These are phyloP conservation scores for Pteronura brasiliensis DNA, from an alignment of 2,113 vertebrate genomes.

Conservation along the genomic window DNA sequence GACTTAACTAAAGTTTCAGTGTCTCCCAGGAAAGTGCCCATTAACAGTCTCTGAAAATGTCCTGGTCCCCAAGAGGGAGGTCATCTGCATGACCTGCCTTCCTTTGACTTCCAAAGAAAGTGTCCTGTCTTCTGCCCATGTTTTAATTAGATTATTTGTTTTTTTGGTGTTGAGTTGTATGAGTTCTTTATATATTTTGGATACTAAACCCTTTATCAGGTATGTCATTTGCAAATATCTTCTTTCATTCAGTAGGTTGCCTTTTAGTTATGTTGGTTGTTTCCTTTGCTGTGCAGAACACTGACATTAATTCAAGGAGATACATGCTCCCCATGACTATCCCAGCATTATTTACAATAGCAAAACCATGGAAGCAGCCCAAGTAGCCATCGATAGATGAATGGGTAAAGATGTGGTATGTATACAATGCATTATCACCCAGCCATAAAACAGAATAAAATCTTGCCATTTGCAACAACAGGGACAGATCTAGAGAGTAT, in stretches of 20 bases:
- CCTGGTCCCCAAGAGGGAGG: background rate
- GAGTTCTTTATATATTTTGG: no score
- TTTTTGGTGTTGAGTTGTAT: background rate
- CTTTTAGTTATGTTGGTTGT: background rate
- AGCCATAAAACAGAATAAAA: background rate
- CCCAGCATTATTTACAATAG: background rate
- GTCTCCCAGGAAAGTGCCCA: background rate
- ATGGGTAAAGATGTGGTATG: background rate
- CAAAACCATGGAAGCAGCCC: background rate
- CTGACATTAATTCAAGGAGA: background rate
- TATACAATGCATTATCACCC: background rate
- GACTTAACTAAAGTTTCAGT: background rate
- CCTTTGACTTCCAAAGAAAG: background rate
- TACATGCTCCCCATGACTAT: background rate
- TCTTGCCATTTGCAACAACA: no score
- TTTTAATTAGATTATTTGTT: background rate
- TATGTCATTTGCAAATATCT: no score
- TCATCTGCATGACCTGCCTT: background rate
- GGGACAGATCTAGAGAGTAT: no score
- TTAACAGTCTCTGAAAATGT: background rate
- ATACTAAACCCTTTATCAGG: no score
- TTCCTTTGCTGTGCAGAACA: background rate
- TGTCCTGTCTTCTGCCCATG: background rate
- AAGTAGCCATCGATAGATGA: background rate
- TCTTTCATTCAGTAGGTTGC: no score